Base-by-base conservation (phyloP, 1,140 invertebrate species). In the Berghia stephanieae region DNA sequence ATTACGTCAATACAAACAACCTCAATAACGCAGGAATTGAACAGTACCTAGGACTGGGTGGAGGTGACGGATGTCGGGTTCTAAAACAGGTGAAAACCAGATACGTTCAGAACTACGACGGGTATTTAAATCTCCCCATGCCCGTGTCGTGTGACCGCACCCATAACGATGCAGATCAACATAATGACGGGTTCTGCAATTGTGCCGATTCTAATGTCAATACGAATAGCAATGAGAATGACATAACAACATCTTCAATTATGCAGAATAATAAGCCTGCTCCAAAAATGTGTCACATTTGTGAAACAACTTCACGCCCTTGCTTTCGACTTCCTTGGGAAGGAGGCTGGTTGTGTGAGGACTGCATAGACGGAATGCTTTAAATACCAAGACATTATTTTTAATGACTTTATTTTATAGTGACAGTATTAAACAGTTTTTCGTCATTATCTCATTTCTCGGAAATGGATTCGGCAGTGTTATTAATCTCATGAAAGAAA, bases 311-410 rank as follows among this genome's bases (percentile, higher is more conserved):
- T 5, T 24, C n/a, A 42, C 46, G 49, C 38, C 57, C 63, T 10
- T 76, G 74, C 43, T 76, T 76, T 44, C 3, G 74, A 4, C 63
- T 76, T 27, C 74, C 74, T 43, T 68, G 63, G 74, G 63, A 49
- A 49, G 60, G 74, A 2, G 74, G 74, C n/a, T 76, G 74, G 74
- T 27, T 76, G 6, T 76, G 74, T 31, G 74, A 76, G 55, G 74
- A 76, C 34, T 76, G 74, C 42, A 16, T 76, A 21, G 74, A 76
- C 57, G 72, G 57, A 24, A 24, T 75, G 3, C 42, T 38, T 24
- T 75, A 27, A 75, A 36, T n/a, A n/a, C n/a, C n/a, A n/a, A n/a
- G n/a, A n/a, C n/a, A n/a, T n/a, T n/a, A n/a, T n/a, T n/a, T n/a
- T n/a, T n/a, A n/a, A n/a, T n/a, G n/a, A n/a, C n/a, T n/a, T n/a